phyloP scores from a whole-genome alignment of 2,113 vertebrate species.

The Cinclus mexicanus region DNA sequence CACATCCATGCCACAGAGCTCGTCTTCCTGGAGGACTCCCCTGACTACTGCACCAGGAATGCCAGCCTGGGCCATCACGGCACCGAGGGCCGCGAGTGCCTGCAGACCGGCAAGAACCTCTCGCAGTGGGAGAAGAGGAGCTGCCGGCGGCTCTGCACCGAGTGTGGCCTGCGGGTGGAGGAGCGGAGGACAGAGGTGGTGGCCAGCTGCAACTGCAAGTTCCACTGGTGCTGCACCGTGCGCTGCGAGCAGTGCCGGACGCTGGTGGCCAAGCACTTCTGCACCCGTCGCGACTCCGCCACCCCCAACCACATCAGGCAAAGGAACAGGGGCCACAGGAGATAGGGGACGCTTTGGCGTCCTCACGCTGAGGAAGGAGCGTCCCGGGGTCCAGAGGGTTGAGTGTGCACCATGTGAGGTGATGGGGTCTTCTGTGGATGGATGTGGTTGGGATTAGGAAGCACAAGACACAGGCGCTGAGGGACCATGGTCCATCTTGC shows the following conservation, averaged over 20 bases:
- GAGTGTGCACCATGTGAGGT: accelerated
- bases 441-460: neutral
- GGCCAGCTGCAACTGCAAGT: constrained; percentile 94
- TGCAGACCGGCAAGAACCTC: constrained; percentile 78
- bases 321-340: constrained; percentile 61
- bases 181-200: constrained; percentile 80
- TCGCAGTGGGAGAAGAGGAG: constrained; percentile 83
- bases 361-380: neutral
- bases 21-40: constrained; percentile 91
- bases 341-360: constrained; percentile 9
- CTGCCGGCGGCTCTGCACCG: constrained; percentile 87
- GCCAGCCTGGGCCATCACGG: constrained; percentile 85
- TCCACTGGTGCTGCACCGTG: constrained; percentile 96
- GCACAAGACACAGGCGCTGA: neutral
- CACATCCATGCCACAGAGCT: constrained; percentile 83
- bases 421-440: neutral
- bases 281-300: constrained; percentile 52
- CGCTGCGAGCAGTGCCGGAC: constrained; percentile 89
- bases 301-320: constrained; percentile 66
- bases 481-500: neutral
- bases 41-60: constrained; percentile 91
- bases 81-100: constrained; percentile 91
- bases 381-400: accelerated
- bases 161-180: constrained; percentile 87
- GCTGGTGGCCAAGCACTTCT: constrained; percentile 86